phyloP scores from a whole-genome alignment of 2,113 vertebrate genomes.

The Paramormyrops kingsleyae region DNA sequence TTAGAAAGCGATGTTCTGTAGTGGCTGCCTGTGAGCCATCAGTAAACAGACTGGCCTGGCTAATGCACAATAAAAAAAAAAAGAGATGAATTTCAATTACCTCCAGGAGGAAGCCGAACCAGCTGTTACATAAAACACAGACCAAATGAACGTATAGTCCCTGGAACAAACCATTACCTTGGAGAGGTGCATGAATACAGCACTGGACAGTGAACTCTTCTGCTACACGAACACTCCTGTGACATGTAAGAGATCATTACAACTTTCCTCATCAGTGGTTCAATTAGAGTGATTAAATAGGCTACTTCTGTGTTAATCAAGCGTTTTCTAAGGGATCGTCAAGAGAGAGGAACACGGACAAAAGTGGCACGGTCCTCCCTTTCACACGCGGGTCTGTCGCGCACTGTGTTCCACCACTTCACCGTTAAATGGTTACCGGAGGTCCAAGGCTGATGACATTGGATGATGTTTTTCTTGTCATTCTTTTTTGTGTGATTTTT shows the following conservation, averaged over 20 bases:
- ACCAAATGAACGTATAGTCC: not conserved
- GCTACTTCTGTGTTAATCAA: not conserved
- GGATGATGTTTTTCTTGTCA: conserved; percentile 48
- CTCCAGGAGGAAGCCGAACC: conserved; percentile 31
- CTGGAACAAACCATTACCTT: not conserved
- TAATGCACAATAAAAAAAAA: conserved; percentile 55
- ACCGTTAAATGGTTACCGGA: conserved; percentile 52
- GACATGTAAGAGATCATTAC: not conserved
- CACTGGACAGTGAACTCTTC: not conserved
- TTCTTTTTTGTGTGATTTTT: conserved; percentile 54
- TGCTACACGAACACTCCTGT: not conserved
- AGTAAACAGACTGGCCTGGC: conserved; percentile 65
- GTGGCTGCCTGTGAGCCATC: conserved; percentile 61
- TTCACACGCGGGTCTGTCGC: conserved; percentile 35
- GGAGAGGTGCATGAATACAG: not conserved
- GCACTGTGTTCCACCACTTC: conserved; percentile 37
- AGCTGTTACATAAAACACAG: conserved; percentile 3
- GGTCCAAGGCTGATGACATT: conserved; percentile 47
- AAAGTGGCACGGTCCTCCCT: conserved; percentile 35
- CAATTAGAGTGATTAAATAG: not conserved
- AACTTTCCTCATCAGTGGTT: not conserved
- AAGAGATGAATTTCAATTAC: conserved; percentile 69
- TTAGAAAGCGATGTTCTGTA: conserved; percentile 70
- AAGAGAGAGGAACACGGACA: not conserved
- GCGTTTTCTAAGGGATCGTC: not conserved